phyloP scores from a whole-genome alignment of 1,140 invertebrate genomes.

The Pogonomyrmex barbatus region DNA sequence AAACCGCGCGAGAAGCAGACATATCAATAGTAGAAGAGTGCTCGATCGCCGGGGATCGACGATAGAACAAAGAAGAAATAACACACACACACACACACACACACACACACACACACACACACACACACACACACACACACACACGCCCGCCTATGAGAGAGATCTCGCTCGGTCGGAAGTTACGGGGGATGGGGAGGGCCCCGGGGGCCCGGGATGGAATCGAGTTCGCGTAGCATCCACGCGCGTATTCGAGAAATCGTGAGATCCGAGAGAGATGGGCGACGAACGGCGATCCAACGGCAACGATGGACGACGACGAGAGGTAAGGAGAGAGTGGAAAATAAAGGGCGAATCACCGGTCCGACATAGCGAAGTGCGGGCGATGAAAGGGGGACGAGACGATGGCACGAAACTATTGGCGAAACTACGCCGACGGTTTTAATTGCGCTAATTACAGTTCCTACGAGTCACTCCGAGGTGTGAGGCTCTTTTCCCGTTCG shows the following conservation, averaged over 20 bases:
- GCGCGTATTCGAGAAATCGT: background rate
- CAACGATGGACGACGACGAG: background rate
- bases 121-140: too few species aligned
- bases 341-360: background rate
- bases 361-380: background rate
- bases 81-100: background rate
- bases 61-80: constrained; percentile 36
- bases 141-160: constrained; percentile 43
- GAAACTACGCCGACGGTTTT: constrained; percentile 20
- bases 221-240: background rate
- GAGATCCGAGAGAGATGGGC: background rate
- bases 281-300: constrained; percentile 22
- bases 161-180: constrained; percentile 41
- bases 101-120: too few species aligned
- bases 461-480: background rate
- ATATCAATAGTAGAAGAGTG: constrained; percentile 61
- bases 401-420: constrained; percentile 41
- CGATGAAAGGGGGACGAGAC: background rate
- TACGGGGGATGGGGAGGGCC: background rate
- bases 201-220: constrained; percentile 14
- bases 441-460: constrained; percentile 53
- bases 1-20: constrained; percentile 57
- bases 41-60: constrained; percentile 58
- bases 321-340: background rate
- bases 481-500: background rate